Evolutionary conservation across 2,113 vertebrate genomes (phyloP), one percentile per base, ranked within the genome.

Genomic region (Gymnarchus niloticus): DNA sequence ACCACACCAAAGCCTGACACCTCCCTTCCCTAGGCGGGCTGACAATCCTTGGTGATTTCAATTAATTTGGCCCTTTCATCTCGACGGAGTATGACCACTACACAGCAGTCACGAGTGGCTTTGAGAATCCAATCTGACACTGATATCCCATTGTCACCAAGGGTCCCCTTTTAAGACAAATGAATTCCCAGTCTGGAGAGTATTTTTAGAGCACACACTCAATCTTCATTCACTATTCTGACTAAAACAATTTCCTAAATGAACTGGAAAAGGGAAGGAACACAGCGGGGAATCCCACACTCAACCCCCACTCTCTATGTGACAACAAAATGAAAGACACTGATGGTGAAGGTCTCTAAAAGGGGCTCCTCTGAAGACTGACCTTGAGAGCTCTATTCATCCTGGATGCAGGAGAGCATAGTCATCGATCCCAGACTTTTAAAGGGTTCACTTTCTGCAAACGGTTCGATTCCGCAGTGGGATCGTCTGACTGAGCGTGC

Each of bases 381-480:
- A 23, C 37, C 37, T 25, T 56, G 37, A 85, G 54, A 80, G 84
- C 25, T 25, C 69, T 59, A 57, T 85, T 80, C 76, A 49, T 56
- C 37, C 51, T 25, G 19, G 41, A 28, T 7, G 33, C 49, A 14
- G 37, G n/a, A 85, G 28, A 76, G 41, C 33, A 48, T 61, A 54
- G 3, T 19, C 61, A 85, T 77, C 48, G 84, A 85, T 85, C 48
- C 37, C 33, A 46, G 48, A 73, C 6, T 49, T 81, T 80, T 61
- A 48, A 46, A 48, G 80, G 48, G 54, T 28, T 81, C 41, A 12
- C 77, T 81, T 37, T 25, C 56, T 1, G 41, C 54, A 81, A 49
- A 65, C 5, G 19, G 77, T 51, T 86, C 77, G 77, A 86, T 41
- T 65, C 44, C 85, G 49, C 77, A 86, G 76, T 44, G 46, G 76